Evolutionary conservation across 1,140 invertebrate genomes (phyloP).

Genomic region (Scaptomyza hsui): DNA sequence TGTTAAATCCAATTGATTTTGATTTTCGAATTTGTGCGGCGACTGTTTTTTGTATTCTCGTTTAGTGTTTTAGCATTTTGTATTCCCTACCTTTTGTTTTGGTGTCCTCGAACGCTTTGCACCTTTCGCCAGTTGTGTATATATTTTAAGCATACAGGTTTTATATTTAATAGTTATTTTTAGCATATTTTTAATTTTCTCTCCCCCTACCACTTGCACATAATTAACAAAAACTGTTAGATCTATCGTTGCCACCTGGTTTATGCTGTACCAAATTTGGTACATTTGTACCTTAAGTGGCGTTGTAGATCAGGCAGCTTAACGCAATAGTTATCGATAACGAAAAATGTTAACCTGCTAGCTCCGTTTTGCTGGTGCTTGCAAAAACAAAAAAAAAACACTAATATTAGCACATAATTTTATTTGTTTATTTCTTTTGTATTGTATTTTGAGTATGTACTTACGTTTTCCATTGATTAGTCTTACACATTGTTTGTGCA

Average conservation of each 20-base stretch:
- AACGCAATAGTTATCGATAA: constrained; percentile 15
- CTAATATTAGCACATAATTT: constrained; percentile 28
- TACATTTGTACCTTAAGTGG: neutral
- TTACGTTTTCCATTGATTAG: constrained; percentile 32
- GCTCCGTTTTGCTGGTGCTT: neutral
- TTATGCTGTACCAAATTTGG: neutral
- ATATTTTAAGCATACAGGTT: constrained; percentile 23
- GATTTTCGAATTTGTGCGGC: constrained; percentile 46
- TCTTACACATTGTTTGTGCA: constrained; percentile 48
- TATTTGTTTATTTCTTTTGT: constrained; percentile 9
- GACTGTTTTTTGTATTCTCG: constrained; percentile 22
- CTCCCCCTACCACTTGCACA: constrained; percentile 28
- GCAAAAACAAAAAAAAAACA: constrained; percentile 8
- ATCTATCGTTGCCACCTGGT: neutral
- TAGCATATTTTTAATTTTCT: constrained; percentile 20
- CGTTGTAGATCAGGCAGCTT: neutral
- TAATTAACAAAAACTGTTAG: constrained; percentile 8
- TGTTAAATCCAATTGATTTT: constrained; percentile 38
- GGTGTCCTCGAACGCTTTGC: constrained; percentile 17
- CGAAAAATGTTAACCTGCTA: neutral
- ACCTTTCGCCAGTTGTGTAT: constrained; percentile 47
- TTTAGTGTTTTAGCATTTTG: constrained; percentile 35
- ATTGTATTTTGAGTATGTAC: constrained; percentile 39
- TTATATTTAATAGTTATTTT: constrained; percentile 1
- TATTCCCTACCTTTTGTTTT: constrained; percentile 2